phyloP scores from a whole-genome alignment of 1,140 invertebrate genomes.

The Hypothenemus hampei region DNA sequence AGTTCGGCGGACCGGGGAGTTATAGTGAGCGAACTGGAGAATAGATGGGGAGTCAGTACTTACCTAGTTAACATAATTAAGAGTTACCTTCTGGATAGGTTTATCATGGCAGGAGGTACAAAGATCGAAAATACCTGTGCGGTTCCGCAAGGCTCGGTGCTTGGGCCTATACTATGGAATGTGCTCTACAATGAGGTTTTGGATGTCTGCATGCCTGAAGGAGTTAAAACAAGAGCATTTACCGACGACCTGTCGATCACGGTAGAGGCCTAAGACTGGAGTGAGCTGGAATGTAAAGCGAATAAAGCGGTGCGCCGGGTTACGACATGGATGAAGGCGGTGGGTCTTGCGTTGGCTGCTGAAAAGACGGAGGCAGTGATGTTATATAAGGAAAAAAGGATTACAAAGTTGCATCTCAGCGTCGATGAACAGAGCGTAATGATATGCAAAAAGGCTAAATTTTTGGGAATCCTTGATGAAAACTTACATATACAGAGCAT shows the following conservation, averaged over 20 bases:
- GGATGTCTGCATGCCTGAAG: not conserved
- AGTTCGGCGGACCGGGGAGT: not conserved
- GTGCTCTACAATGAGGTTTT: not conserved
- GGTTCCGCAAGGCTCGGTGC: not conserved
- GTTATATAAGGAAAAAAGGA: not conserved
- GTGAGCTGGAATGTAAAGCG: not conserved
- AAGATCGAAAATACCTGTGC: not conserved
- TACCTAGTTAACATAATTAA: not conserved
- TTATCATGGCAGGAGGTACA: not conserved
- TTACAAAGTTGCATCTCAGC: no score
- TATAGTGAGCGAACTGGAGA: not conserved
- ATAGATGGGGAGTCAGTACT: not conserved
- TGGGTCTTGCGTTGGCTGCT: not conserved
- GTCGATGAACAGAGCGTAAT: no score
- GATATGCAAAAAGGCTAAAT: no score
- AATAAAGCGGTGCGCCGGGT: not conserved
- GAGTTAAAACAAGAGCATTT: not conserved
- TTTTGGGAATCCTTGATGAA: no score
- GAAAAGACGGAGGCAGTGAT: not conserved
- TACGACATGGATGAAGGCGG: not conserved
- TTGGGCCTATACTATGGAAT: not conserved
- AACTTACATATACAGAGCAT: not conserved
- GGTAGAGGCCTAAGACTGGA: not conserved
- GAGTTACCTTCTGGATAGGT: not conserved
- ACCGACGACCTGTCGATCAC: not conserved